phyloP scores from a whole-genome alignment of 2,113 vertebrate species.

The Hyperopisus bebe region DNA sequence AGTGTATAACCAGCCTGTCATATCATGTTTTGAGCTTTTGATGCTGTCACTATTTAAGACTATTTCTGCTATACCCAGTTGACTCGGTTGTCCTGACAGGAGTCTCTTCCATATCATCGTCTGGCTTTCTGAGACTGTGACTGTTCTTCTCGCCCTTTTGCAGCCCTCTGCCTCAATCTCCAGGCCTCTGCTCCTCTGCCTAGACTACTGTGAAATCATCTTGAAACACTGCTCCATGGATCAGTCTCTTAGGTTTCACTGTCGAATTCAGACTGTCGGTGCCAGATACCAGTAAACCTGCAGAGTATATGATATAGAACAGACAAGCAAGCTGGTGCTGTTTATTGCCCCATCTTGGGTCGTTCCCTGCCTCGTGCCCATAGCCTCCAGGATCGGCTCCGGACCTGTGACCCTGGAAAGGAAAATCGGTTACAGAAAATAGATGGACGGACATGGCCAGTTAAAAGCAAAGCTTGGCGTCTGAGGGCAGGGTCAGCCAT shows the following conservation, averaged over 20 bases:
- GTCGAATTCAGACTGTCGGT: not conserved
- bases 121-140: not conserved
- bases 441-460: too few species aligned
- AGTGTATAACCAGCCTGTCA: not conserved
- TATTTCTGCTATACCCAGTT: not conserved
- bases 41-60: not conserved
- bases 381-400: too few species aligned
- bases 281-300: not conserved
- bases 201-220: not conserved
- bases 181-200: not conserved
- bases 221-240: not conserved
- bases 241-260: not conserved
- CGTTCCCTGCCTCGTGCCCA: too few species aligned
- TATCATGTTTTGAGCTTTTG: not conserved
- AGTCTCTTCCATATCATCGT: not conserved
- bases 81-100: not conserved
- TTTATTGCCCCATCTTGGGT: not conserved
- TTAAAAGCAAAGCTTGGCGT: too few species aligned
- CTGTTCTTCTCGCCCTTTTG: not conserved
- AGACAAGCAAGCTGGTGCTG: not conserved
- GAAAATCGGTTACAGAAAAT: too few species aligned
- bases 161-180: not conserved
- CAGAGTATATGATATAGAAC: not conserved
- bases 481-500: too few species aligned
- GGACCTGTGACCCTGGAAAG: too few species aligned